Percentiles rank a stretch among this genome's conserved stretches.
phyloP scores from a whole-genome alignment of 2,797 vertebrate species.

The Erithacus rubecula region DNA sequence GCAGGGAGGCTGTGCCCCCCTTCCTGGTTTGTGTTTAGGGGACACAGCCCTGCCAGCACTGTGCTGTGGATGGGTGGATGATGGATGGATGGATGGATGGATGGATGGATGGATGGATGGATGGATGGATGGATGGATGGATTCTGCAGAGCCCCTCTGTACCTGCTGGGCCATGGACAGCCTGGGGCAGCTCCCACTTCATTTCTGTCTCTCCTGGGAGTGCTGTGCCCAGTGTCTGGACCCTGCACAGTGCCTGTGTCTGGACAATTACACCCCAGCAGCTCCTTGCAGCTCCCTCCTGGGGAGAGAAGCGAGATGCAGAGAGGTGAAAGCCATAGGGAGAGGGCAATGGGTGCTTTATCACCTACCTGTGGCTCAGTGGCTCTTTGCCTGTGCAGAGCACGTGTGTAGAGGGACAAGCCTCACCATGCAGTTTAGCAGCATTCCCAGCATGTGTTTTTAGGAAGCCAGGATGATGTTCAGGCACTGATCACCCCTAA shows the following conservation, averaged over 20 bases:
- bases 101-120: too few relatives aligned
- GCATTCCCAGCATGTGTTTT: neutral
- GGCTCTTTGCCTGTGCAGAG: neutral
- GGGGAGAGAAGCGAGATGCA: neutral
- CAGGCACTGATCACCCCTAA: neutral
- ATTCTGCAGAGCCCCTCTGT: neutral
- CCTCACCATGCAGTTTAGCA: neutral
- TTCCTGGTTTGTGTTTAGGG: slow-evolving; percentile 35
- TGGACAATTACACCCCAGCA: neutral
- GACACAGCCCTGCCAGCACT: neutral
- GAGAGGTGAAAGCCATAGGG: neutral
- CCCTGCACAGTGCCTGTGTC: accelerated
- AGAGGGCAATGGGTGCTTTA: neutral
- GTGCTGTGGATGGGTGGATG: neutral
- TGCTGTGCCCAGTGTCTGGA: neutral
- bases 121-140: slow-evolving; percentile 6
- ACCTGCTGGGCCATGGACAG: neutral
- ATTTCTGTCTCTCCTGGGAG: accelerated
- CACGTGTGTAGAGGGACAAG: neutral
- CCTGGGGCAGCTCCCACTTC: neutral
- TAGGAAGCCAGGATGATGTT: neutral
- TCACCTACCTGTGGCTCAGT: neutral
- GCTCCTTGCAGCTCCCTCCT: neutral
- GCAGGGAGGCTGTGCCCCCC: neutral
- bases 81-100: too few relatives aligned